Evolutionary conservation across 1,140 invertebrate genomes (phyloP).

Genomic region (Sminthurides bifidus): DNA sequence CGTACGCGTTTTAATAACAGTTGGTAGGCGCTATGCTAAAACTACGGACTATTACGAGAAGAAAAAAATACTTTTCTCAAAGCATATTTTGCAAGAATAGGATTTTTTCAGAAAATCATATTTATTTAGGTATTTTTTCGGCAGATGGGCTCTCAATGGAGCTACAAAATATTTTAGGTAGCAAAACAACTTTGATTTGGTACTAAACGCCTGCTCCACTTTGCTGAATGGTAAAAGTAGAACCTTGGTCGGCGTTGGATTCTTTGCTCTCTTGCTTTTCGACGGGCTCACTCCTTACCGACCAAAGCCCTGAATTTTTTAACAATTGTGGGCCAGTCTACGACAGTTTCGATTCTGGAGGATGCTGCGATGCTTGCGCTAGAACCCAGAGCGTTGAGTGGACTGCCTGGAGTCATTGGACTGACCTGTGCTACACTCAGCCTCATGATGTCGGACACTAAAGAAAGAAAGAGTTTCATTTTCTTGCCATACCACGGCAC

Average conservation of each 20-base stretch:
- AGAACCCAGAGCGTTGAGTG: slow-evolving; percentile 50
- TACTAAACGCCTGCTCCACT: too few relatives aligned
- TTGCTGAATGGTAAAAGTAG: slow-evolving; percentile 8
- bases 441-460: slow-evolving; percentile 28
- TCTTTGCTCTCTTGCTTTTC: background rate
- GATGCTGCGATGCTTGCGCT: slow-evolving; percentile 62
- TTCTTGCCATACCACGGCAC: too few relatives aligned
- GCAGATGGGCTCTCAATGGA: too few relatives aligned
- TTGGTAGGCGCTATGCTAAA: too few relatives aligned
- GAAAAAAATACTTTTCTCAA: too few relatives aligned
- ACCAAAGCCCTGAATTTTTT: slow-evolving; percentile 74
- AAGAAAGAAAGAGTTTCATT: background rate
- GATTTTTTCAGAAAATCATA: too few relatives aligned
- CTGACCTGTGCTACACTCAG: slow-evolving; percentile 27
- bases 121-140: too few relatives aligned
- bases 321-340: slow-evolving; percentile 79
- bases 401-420: slow-evolving; percentile 44
- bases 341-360: slow-evolving; percentile 70
- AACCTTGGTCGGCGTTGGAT: background rate
- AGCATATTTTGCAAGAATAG: too few relatives aligned
- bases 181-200: too few relatives aligned
- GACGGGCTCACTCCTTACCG: slow-evolving; percentile 46
- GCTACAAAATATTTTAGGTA: too few relatives aligned
- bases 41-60: too few relatives aligned
- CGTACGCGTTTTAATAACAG: too few relatives aligned